Conservation (phyloP, 2,797 vertebrate species). For the Pseudochirops corinnae region DNA sequence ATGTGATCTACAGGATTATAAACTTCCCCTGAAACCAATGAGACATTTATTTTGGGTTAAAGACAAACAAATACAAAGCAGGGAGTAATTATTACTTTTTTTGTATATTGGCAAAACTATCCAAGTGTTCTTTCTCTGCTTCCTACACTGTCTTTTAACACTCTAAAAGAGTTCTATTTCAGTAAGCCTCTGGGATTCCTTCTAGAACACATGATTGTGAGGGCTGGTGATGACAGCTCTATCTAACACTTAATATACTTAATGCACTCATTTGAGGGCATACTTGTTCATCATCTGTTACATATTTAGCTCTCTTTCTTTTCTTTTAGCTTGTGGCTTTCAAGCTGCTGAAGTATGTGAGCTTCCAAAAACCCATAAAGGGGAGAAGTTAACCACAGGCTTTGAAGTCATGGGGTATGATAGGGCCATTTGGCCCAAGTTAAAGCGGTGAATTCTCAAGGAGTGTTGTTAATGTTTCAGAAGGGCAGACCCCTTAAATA, state of each 20-base stretch:
- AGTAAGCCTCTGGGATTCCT: background rate
- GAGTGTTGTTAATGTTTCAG: background rate
- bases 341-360: constrained; percentile 50
- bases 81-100: background rate
- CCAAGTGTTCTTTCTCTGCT: constrained; percentile 6
- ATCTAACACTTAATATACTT: constrained; percentile 6
- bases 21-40: background rate
- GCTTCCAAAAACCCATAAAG: background rate
- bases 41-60: background rate
- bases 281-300: constrained; percentile 13
- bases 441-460: background rate
- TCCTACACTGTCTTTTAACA: background rate
- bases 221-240: background rate
- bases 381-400: constrained; percentile 15
- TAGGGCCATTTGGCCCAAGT: background rate
- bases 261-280: constrained; percentile 23
- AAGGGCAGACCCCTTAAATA: constrained; percentile 25
- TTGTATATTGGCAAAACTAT: background rate
- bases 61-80: background rate
- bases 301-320: background rate
- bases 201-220: background rate
- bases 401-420: background rate
- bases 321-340: background rate
- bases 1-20: background rate
- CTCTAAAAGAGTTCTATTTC: background rate